Evolutionary conservation across 2,888 invertebrate species (phyloP).

Genomic region (Rotaria macrura): DNA sequence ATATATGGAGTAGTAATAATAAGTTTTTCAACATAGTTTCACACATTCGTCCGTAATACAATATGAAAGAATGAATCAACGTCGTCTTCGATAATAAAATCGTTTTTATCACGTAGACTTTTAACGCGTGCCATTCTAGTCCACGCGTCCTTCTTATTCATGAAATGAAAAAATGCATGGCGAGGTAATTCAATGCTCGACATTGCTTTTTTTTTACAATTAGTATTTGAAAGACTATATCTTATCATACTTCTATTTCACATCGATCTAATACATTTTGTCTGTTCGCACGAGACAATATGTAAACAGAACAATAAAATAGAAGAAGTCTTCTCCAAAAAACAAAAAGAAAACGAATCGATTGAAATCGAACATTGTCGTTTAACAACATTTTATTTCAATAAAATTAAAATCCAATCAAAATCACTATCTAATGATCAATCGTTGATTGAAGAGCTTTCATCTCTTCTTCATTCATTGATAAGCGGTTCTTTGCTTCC

Average conservation of each 20-base stretch:
- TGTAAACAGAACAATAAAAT: not conserved
- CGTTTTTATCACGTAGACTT: not conserved
- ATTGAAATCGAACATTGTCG: too few relatives aligned
- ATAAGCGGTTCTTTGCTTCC: not conserved
- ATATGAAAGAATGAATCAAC: not conserved
- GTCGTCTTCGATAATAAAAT: not conserved
- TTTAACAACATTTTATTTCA: too few relatives aligned
- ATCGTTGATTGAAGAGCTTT: not conserved
- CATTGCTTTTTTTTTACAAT: not conserved
- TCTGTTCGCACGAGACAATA: not conserved
- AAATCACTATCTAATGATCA: not conserved
- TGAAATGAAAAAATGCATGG: not conserved
- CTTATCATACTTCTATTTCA: not conserved
- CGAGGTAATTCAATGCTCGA: not conserved
- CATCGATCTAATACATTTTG: not conserved
- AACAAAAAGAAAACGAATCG: too few relatives aligned
- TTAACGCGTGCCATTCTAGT: too few relatives aligned
- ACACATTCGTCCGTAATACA: not conserved
- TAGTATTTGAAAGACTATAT: not conserved
- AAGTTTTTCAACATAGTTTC: not conserved
- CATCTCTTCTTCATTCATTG: not conserved
- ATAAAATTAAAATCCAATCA: not conserved
- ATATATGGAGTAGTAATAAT: not conserved
- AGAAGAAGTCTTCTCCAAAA: too few relatives aligned
- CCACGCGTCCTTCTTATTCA: not conserved